Evolutionary conservation across 2,888 invertebrate species (phyloP).

Genomic region (Ommatoiulus sabulosus): DNA sequence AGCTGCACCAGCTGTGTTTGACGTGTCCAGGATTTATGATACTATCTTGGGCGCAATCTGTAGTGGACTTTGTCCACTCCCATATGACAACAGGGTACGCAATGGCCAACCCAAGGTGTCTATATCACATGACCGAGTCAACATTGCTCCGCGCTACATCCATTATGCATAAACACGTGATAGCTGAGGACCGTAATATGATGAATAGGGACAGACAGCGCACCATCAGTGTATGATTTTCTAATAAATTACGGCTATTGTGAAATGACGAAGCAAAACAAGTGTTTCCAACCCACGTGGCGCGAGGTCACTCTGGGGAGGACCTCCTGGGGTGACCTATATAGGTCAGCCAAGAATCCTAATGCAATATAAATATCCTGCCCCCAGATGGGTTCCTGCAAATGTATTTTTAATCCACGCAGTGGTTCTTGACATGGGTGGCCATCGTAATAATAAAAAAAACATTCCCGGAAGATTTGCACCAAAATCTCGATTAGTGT

Average conservation of each 20-base stretch:
- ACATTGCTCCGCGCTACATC: neutral
- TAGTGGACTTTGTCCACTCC: constrained; percentile 40
- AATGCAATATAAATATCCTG: constrained; percentile 37
- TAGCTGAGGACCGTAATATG: constrained; percentile 7
- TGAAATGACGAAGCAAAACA: constrained; percentile 48
- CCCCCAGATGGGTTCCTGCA: constrained; percentile 31
- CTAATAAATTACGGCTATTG: constrained; percentile 41
- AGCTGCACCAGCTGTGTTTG: constrained; percentile 41
- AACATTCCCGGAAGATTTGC: neutral
- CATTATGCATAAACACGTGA: constrained; percentile 35
- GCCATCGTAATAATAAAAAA: neutral
- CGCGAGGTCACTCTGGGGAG: constrained; percentile 32
- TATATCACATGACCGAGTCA: neutral
- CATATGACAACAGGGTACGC: neutral
- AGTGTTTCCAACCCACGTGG: constrained; percentile 46
- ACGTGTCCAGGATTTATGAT: constrained; percentile 9
- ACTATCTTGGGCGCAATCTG: neutral
- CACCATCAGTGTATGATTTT: constrained; percentile 42
- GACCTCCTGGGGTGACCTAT: constrained; percentile 34
- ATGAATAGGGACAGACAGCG: neutral
- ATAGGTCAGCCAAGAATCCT: constrained; percentile 9
- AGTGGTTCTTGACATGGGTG: constrained; percentile 45
- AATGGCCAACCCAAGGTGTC: neutral
- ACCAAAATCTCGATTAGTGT: neutral
- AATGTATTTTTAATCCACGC: constrained; percentile 44